Evolutionary conservation across 2,888 invertebrate species (phyloP), one percentile per base, ranked within the genome.

Genomic region (Apodemia hepburni): DNA sequence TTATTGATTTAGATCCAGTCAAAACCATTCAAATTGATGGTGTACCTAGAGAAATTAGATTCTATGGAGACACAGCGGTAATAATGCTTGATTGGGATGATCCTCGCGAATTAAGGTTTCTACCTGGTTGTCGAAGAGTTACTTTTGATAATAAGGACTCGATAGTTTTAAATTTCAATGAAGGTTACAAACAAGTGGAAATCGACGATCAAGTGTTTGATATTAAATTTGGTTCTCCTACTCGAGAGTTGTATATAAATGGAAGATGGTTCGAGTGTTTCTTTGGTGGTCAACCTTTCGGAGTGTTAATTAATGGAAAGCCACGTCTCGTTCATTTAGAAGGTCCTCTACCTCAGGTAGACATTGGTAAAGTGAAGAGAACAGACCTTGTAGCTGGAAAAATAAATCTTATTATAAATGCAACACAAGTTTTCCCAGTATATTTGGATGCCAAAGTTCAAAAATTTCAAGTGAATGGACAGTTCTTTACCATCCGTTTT

Each of bases 311-410:
- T 47, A 95, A 96, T 64, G 96, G 95, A 1, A 94, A 95, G 66
- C 93, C 95, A n/a, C 94, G 96, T 66, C 90, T 94, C 58, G 93
- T 99, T 1, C 95, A 96, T 74, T 88, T 99, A 9, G 96, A 97
- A 73, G 98, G 98, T 0, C 97, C 98, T 0, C 94, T 98, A 4
- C 99, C 99, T 0, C 97, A 97, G 85, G 98, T 99, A 0, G 96
- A 97, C 80, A 97, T 99, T 66, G 97, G 98, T 0, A 94, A 94
- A 45, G 87, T 84, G 1, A 94, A 95, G 71, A 93, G 97, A 35
- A 95, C 94, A 15, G 98, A 98, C 81, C 88, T 98, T 58, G 96
- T 97, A 1, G 95, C 95, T 0, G 97, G 97, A 0, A 96, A 96
- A 86, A 96, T 97, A 64, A 96, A 95, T 79, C 91, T 97, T 65